Conservation (phyloP, 2,888 invertebrate species). For the Watsonalla binaria region DNA sequence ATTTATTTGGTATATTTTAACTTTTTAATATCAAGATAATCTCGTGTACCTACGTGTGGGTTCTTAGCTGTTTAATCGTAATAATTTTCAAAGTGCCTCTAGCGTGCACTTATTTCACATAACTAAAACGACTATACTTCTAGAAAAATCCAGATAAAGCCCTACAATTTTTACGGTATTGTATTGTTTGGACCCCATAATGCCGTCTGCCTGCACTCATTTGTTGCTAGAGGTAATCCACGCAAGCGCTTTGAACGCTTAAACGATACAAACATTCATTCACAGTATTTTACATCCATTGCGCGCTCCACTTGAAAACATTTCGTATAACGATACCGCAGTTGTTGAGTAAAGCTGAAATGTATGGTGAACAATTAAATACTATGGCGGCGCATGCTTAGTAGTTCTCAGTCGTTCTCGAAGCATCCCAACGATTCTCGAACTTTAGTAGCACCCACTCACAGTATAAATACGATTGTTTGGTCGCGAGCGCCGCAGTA, state of each 20-base stretch:
- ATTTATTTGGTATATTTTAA: too few species aligned
- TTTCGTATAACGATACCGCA: background rate
- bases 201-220: background rate
- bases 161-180: background rate
- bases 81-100: too few species aligned
- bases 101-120: too few species aligned
- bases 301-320: background rate
- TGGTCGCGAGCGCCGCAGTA: conserved; percentile 51
- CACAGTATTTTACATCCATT: background rate
- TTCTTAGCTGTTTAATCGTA: too few species aligned
- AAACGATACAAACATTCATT: background rate
- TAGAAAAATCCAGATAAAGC: background rate
- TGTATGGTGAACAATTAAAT: conserved; percentile 3
- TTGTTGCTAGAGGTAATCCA: conserved; percentile 9
- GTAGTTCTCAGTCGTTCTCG: conserved; percentile 41
- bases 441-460: conserved; percentile 18
- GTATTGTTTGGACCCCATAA: background rate
- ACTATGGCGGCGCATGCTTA: conserved; percentile 12
- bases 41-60: too few species aligned
- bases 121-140: too few species aligned
- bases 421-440: conserved; percentile 44
- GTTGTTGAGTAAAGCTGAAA: background rate
- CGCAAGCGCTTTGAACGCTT: conserved; percentile 16
- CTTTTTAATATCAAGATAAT: too few species aligned
- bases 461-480: conserved; percentile 56